Conservation (phyloP, 2,797 vertebrate species). For the Labeo calbasu region DNA sequence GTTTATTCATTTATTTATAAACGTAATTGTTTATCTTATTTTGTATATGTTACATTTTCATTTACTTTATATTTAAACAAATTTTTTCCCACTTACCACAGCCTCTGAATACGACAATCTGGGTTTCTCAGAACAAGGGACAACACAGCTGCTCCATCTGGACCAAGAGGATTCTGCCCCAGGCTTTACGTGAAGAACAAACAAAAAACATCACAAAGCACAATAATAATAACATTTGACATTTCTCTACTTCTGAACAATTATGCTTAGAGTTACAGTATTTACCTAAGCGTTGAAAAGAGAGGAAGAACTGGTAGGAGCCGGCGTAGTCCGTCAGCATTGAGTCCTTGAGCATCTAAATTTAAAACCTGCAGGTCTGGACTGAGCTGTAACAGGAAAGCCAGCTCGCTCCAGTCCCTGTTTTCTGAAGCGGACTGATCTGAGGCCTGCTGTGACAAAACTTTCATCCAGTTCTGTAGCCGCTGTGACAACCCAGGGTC, state of each 20-base stretch:
- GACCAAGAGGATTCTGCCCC: constrained; percentile 66
- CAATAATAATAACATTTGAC: background rate
- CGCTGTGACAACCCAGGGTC: constrained; percentile 58
- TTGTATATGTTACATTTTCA: background rate
- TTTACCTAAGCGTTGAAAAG: constrained; percentile 65
- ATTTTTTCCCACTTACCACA: constrained; percentile 59
- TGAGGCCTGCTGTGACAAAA: constrained; percentile 50
- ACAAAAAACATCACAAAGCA: background rate
- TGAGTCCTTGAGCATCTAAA: constrained; percentile 62
- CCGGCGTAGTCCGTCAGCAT: constrained; percentile 52
- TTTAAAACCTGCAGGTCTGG: constrained; percentile 60
- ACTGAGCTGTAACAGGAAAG: constrained; percentile 65
- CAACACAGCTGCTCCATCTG: constrained; percentile 63
- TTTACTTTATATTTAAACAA: background rate
- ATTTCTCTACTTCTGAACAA: background rate
- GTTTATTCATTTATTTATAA: background rate
- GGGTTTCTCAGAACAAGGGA: constrained; percentile 57
- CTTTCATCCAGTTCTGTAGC: constrained; percentile 58
- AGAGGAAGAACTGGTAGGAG: constrained; percentile 64
- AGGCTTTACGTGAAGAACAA: constrained; percentile 49
- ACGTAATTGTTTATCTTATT: background rate
- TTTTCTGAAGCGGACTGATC: constrained; percentile 11
- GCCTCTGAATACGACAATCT: constrained; percentile 63
- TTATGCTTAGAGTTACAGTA: background rate
- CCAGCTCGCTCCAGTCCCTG: constrained; percentile 66